These are phyloP conservation scores for Scaptomyza caliginosa DNA, from an alignment of 2,888 invertebrate genomes.

Conservation along the genomic window DNA sequence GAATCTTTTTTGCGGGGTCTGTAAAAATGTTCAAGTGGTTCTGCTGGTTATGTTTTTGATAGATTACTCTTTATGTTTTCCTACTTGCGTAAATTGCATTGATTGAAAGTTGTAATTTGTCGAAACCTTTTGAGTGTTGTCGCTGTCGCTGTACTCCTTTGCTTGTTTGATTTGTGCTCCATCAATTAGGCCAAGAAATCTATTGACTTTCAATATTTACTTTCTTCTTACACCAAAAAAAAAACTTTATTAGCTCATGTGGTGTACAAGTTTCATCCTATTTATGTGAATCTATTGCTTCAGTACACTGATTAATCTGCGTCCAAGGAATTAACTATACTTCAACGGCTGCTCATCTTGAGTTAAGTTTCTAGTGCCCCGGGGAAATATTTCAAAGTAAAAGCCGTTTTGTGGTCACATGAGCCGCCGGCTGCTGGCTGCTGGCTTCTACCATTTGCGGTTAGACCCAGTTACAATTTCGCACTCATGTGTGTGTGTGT, in stretches of 20 bases:
- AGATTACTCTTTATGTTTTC: slow-evolving; percentile 53
- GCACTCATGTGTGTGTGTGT: slow-evolving; percentile 34
- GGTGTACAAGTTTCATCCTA: slow-evolving; percentile 22
- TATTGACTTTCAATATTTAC: neutral
- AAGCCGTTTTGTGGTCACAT: slow-evolving; percentile 68
- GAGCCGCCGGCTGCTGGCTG: slow-evolving; percentile 21
- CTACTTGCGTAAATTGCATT: slow-evolving; percentile 52
- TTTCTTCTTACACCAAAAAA: neutral
- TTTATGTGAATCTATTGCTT: slow-evolving; percentile 44
- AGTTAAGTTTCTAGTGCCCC: slow-evolving; percentile 11
- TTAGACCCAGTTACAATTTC: slow-evolving; percentile 41
- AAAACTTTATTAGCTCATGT: slow-evolving; percentile 36
- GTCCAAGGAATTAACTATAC: slow-evolving; percentile 68
- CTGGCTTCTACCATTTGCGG: slow-evolving; percentile 40
- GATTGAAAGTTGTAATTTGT: slow-evolving; percentile 72
- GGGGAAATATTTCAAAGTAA: slow-evolving; percentile 24
- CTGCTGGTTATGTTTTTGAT: slow-evolving; percentile 75
- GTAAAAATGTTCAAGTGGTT: slow-evolving; percentile 35
- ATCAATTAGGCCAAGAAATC: slow-evolving; percentile 53
- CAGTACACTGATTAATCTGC: slow-evolving; percentile 75
- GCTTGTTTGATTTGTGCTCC: neutral
- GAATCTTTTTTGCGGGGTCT: slow-evolving; percentile 28
- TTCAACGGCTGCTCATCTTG: slow-evolving; percentile 2
- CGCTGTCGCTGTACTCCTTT: neutral
- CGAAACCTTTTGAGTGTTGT: slow-evolving; percentile 53